Conservation (phyloP, 2,888 invertebrate species). For the Copidosoma aretas region DNA sequence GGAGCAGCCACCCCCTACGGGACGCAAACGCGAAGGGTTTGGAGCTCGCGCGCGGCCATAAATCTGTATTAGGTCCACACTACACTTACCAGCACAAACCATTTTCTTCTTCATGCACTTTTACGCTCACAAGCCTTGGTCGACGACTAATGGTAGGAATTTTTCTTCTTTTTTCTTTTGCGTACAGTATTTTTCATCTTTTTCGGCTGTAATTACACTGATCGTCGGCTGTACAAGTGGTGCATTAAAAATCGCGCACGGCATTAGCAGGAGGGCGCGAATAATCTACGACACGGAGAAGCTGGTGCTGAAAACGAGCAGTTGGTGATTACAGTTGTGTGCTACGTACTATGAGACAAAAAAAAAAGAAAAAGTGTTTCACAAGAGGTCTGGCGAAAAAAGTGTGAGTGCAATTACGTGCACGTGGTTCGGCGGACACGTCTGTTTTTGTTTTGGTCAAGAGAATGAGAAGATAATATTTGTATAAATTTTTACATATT, state of each 20-base stretch:
- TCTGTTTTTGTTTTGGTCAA: no score
- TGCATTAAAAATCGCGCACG: conserved; percentile 16
- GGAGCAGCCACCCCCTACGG: no score
- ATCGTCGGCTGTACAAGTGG: conserved; percentile 5
- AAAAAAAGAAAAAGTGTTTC: conserved; percentile 10
- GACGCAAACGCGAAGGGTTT: no score
- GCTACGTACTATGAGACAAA: neutral
- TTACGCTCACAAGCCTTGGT: neutral
- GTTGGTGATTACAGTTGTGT: conserved; percentile 24
- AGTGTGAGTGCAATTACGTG: conserved; percentile 25
- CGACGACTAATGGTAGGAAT: neutral
- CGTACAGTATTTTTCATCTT: neutral
- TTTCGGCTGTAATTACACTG: conserved; percentile 23
- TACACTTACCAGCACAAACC: neutral
- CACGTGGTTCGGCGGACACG: conserved; percentile 19
- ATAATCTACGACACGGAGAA: conserved; percentile 21
- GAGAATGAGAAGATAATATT: no score
- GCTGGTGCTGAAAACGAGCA: conserved; percentile 21
- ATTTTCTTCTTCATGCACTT: neutral
- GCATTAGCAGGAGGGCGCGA: no score
- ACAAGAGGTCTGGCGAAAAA: conserved; percentile 3
- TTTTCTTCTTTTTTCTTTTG: conserved; percentile 11
- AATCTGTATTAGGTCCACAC: conserved; percentile 55
- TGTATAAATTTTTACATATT: no score
- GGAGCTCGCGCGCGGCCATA: conserved; percentile 54